Evolutionary conservation across 2,113 vertebrate species (phyloP), one percentile per base, ranked within the genome.

Genomic region (Acinonyx jubatus): DNA sequence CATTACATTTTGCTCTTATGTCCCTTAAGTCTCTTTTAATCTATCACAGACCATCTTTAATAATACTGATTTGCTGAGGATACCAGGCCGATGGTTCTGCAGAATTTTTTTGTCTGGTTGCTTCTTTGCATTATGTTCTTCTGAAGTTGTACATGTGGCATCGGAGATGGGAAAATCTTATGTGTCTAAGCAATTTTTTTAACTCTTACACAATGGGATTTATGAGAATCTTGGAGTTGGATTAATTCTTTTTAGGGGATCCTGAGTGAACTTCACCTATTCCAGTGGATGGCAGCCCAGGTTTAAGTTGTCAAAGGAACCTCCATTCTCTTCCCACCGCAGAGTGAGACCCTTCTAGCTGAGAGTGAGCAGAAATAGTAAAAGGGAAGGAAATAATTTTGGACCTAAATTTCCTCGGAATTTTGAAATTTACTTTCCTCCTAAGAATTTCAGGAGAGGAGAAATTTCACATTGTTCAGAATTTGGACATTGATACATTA

Each of bases 1-100:
- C 12, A 66, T 57, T 89, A 38, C 38, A 91, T 88, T 65, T 89
- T 36, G 15, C 92, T 89, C 61, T 55, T 89, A 74, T 82, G 36
- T 55, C 57, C 73, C 23, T 71, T 88, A 79, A 74, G 33, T 91
- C 10, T 96, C 48, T 88, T 96, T 93, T 96, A 93, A 85, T 97
- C 66, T 94, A 93, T 74, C 19, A 65, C 15, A 85, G 68, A 78
- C 11, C 71, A 94, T 91, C 95, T 86, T 97, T 79, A 91, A 91
- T 73, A 65, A 94, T 48, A 74, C 16, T 15, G 12, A 93, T 85
- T 97, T 66, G 45, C 57, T 41, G 41, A 94, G 18, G 9, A 38
- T 71, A 91, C 27, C 21, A 36, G 88, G 48, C 33, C 68, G 88
- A 84, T 84, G 19, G 50, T 91, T 96, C 38, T 93, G 25, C 27